A percentile compares a stretch with the other conserved stretches of the same genome.
Evolutionary conservation across 2,888 invertebrate genomes (phyloP).

Genomic region (Diplazon laetatorius): DNA sequence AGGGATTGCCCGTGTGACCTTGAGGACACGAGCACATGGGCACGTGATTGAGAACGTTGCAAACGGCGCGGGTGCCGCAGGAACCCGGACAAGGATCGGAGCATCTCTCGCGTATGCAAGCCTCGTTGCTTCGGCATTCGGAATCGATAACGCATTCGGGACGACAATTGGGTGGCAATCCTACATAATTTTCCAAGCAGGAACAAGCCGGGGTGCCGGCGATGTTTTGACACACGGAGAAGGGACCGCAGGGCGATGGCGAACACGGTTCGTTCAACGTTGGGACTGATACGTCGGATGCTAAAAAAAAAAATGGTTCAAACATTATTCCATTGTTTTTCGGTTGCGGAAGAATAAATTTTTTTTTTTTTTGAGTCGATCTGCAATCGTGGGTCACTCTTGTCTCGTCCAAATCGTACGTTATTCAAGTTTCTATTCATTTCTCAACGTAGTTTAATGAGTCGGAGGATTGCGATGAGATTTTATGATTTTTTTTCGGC

Average conservation of each 20-base stretch:
- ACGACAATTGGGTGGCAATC: constrained; percentile 81
- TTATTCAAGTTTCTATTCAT: too few species aligned
- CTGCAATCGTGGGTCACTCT: too few species aligned
- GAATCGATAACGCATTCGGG: constrained; percentile 82
- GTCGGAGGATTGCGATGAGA: too few species aligned
- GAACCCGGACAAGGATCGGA: constrained; percentile 83
- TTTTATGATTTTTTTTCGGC: too few species aligned
- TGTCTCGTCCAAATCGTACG: too few species aligned
- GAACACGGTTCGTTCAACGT: constrained; percentile 86
- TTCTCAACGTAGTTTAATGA: too few species aligned
- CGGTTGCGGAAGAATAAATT: too few species aligned
- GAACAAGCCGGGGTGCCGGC: constrained; percentile 87
- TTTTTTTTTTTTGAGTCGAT: too few species aligned
- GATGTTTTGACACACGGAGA: constrained; percentile 90
- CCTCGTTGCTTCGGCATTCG: constrained; percentile 83
- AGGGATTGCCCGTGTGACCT: constrained; percentile 83
- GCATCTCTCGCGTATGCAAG: constrained; percentile 83
- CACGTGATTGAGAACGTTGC: constrained; percentile 83
- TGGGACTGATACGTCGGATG: constrained; percentile 88
- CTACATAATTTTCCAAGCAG: constrained; percentile 82
- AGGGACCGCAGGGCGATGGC: constrained; percentile 92
- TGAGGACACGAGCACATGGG: constrained; percentile 83
- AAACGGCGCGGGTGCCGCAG: constrained; percentile 82
- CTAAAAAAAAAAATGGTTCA: too few species aligned
- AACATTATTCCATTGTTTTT: too few species aligned